These are phyloP conservation scores for Imbricaverruca yamaguchii DNA, from an alignment of 2,888 invertebrate genomes.

Conservation along the genomic window DNA sequence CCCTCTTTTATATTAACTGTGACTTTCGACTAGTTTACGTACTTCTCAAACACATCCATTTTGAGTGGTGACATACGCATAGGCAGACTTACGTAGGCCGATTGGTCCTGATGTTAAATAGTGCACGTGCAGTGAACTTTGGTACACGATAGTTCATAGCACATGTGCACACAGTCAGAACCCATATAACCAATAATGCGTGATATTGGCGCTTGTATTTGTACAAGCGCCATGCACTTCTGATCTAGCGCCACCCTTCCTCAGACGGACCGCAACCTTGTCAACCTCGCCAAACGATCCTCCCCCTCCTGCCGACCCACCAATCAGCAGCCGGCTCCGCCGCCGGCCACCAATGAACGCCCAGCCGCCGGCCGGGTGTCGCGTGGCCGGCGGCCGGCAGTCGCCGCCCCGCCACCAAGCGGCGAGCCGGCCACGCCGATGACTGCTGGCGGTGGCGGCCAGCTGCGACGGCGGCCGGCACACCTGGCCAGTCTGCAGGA, in stretches of 20 bases:
- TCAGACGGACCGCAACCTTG: slow-evolving; percentile 10
- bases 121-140: too few relatives aligned
- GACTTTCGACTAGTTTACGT: too few relatives aligned
- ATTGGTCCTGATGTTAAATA: too few relatives aligned
- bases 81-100: too few relatives aligned
- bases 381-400: not conserved
- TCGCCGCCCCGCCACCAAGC: not conserved
- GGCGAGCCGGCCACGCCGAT: not conserved
- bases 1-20: too few relatives aligned
- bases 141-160: too few relatives aligned
- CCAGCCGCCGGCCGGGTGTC: not conserved
- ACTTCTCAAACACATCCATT: too few relatives aligned
- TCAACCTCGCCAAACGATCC: slow-evolving; percentile 11
- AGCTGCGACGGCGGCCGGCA: not conserved
- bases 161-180: too few relatives aligned
- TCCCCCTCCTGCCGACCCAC: not conserved
- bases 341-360: not conserved
- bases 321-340: not conserved
- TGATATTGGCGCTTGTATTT: too few relatives aligned
- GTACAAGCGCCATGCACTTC: too few relatives aligned
- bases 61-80: too few relatives aligned
- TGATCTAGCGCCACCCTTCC: not conserved
- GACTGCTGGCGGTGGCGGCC: not conserved
- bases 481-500: not conserved
- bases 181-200: too few relatives aligned